Base-by-base conservation (phyloP, 2,888 invertebrate genomes). In the Himalopsyche kuldschensis region DNA sequence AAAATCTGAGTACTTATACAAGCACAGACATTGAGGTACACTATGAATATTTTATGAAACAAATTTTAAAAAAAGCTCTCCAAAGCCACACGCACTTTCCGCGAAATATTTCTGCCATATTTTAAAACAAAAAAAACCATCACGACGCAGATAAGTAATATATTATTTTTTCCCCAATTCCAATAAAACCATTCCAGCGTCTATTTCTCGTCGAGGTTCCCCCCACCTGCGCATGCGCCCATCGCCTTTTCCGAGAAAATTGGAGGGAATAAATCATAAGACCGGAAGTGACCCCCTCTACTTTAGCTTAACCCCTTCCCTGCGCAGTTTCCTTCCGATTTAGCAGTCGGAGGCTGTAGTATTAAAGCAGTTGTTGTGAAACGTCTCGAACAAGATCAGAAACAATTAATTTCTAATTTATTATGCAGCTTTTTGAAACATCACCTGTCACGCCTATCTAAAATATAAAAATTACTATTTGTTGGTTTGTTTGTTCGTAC, bases 131-230 rank as follows among this genome's bases (percentile, higher is more conserved):
- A 55, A 55, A 55, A 55, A 55, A 20, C 55, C 55, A 55, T 55
- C 55, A 55, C 55, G 55, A 55, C 55, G 20, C 55, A 55, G 55
- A 55, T 55, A 55, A 55, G 55, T 55, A 55, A 55, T 55, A 55
- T 55, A 55, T 55, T 55, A 55, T 55, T 55, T 55, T 55, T 55
- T 55, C 55, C 55, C 55, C 82, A 82, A 82, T 82, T 79, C 82
- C 82, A 82, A 82, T 82, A 82, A 82, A 82, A 82, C 82, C 78
- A 63, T 82, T 32, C 78, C 82, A 55, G 55, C 78, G 78, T 82
- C 78, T 82, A 78, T 82, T 79, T 79, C 82, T 55, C 75, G 63
- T 20, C 24, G 82, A 75, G 48, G 46, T 63, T 75, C 32, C 78
- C 41, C 82, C 11, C 31, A 35, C 35, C 17, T 35, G 47, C n/a